Percentiles rank a stretch among this genome's conserved stretches.
Conservation (phyloP, 2,797 vertebrate species). For the Propithecus perrieri region DNA sequence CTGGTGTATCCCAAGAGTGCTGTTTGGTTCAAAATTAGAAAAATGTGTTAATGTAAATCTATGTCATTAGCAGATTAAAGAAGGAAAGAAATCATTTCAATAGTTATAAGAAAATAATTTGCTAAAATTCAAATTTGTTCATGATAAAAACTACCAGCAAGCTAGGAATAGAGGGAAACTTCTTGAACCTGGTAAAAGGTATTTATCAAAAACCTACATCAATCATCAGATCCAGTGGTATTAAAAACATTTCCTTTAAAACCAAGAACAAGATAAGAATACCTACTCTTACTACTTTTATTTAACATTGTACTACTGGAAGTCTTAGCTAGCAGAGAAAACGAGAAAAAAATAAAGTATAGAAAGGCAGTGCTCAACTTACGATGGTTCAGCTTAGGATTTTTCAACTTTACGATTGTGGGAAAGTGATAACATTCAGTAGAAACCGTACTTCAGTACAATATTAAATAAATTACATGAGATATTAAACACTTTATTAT, state of each 20-base stretch:
- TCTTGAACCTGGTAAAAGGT: neutral
- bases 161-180: neutral
- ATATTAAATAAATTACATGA: neutral
- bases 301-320: neutral
- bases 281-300: neutral
- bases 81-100: neutral
- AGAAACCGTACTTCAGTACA: neutral
- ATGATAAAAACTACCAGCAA: neutral
- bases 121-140: neutral
- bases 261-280: neutral
- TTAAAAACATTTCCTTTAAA: neutral
- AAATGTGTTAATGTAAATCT: neutral
- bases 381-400: neutral
- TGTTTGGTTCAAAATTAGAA: neutral
- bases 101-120: slow-evolving; percentile 21
- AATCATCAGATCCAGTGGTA: neutral
- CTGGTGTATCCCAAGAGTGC: neutral
- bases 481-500: neutral
- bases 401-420: neutral
- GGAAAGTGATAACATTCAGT: no score
- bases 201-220: neutral
- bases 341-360: neutral
- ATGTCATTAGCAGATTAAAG: neutral
- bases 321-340: neutral
- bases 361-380: neutral